phyloP scores from a whole-genome alignment of 2,888 invertebrate species.

The Microplitis deprimator region DNA sequence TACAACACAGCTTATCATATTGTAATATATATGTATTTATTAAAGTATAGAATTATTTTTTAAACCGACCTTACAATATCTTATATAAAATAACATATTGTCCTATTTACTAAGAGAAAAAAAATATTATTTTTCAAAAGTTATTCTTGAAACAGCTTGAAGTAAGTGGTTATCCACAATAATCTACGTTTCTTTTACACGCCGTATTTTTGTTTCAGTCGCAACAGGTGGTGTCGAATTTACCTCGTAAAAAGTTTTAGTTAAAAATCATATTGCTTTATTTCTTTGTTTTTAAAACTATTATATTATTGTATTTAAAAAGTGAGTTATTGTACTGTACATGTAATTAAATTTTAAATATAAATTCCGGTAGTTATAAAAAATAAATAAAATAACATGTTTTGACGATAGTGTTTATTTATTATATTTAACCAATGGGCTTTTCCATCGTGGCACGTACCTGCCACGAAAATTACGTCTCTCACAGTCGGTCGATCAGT shows the following conservation, averaged over 20 bases:
- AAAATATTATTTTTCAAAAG: background rate
- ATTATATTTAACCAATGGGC: conserved; percentile 1
- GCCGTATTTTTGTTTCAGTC: conserved; percentile 10
- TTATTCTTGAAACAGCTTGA: background rate
- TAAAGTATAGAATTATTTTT: background rate
- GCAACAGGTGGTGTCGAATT: conserved; percentile 32
- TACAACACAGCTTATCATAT: background rate
- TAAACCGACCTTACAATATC: background rate
- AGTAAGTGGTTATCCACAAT: conserved; percentile 17
- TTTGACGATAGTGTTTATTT: background rate
- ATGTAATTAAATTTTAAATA: too few species aligned
- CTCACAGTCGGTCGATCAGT: conserved; percentile 54
- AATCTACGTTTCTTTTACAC: conserved; percentile 5
- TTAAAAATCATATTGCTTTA: background rate
- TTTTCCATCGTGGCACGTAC: conserved; percentile 23
- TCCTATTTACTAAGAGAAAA: background rate
- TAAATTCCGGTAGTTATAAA: background rate
- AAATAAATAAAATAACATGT: background rate
- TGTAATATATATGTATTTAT: background rate
- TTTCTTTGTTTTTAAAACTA: background rate
- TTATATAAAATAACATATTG: background rate
- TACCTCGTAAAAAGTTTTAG: conserved; percentile 4
- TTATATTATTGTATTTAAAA: background rate
- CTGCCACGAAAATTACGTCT: conserved; percentile 30
- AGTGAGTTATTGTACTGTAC: background rate